phyloP scores from a whole-genome alignment of 2,113 vertebrate genomes.

The Taxidea taxus region DNA sequence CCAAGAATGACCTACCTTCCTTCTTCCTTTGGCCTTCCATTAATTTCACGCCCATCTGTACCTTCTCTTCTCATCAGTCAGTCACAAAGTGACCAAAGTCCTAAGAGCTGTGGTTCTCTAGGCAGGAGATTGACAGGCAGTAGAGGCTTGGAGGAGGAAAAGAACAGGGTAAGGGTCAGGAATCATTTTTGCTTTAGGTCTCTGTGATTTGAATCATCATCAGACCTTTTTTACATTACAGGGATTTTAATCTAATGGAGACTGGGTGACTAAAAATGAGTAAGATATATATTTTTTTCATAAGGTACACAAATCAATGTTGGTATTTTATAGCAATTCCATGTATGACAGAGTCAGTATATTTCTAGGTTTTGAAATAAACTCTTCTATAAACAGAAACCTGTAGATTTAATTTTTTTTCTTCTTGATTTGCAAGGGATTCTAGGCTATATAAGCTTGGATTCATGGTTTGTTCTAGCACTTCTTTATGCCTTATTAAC shows the following conservation, averaged over 20 bases:
- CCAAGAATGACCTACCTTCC: background rate
- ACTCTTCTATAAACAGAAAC: background rate
- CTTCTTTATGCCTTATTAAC: constrained; percentile 57
- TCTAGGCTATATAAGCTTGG: background rate
- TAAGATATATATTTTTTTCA: background rate
- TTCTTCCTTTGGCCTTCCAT: background rate
- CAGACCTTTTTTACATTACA: background rate
- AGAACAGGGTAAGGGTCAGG: background rate
- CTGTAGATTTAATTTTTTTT: constrained; percentile 24
- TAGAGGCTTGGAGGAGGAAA: background rate
- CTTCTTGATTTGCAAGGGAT: background rate
- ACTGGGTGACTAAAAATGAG: background rate
- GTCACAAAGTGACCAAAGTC: background rate
- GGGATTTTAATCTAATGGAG: constrained; percentile 21
- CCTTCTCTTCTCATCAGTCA: background rate
- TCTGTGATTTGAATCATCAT: background rate
- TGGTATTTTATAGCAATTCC: background rate
- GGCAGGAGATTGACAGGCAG: background rate
- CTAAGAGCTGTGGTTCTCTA: background rate
- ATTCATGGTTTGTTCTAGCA: constrained; percentile 26
- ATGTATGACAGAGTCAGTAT: background rate
- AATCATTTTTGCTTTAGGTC: background rate
- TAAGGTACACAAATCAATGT: background rate
- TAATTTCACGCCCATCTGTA: background rate
- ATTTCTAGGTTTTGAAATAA: constrained; percentile 24